Evolutionary conservation across 2,113 vertebrate genomes (phyloP), one percentile per base, ranked within the genome.

Genomic region (Erinaceus europaeus): DNA sequence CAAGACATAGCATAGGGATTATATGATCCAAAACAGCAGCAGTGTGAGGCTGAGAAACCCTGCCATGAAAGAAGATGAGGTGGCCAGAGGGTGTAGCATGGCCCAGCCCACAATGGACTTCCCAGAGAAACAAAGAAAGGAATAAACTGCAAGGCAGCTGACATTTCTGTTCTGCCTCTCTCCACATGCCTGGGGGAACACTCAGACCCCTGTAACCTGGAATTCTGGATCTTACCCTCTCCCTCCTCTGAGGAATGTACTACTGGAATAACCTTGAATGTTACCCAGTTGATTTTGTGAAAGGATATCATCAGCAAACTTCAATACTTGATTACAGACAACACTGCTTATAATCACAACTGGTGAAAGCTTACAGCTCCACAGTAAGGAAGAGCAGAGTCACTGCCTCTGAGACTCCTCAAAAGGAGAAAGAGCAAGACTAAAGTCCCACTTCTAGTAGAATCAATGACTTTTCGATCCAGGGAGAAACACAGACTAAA

Each of bases 291-390:
- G 69, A 78, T 68, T 68, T 74, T 46, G 32, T 74, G n/a, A 36
- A 84, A 88, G 53, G 62, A 91, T 93, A 87, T 87, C 46, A 6
- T 90, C 86, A 55, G 13, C 59, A 81, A 50, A 69, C 23, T 38
- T 71, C 52, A 38, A 57, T 89, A 62, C 34, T 74, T 25, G 17
- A 74, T 84, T 52, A 89, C 44, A 40, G 50, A 65, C 57, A 48
- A 62, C 34, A 75, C 29, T 55, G 46, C 36, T 42, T 77, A 23
- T 9, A 6, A 81, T 89, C 73, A 73, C 32, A 34, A 38, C 61
- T 50, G 40, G 88, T 85, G 42, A 79, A 73, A 84, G 75, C 34
- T 25, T 4, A 3, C 2, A 48, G n/a, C 40, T 14, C 64, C 20
- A 25, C 32, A 62, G 40, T 14, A 46, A 34, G 0, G 5, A 52